Evolutionary conservation across 1,140 invertebrate genomes (phyloP).

Genomic region (Coelopa frigida): DNA sequence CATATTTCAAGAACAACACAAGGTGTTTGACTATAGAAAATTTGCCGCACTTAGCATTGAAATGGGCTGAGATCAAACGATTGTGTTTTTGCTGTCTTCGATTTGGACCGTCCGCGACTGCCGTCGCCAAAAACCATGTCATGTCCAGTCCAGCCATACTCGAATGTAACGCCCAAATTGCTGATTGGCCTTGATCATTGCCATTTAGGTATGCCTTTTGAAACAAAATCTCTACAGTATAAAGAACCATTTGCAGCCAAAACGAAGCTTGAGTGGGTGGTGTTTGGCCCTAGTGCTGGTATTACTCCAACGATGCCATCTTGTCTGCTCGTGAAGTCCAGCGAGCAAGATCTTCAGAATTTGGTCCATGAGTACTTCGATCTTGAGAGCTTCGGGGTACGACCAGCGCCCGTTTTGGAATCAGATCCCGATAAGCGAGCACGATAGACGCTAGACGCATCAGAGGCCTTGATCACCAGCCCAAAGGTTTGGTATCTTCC

Average conservation of each 20-base stretch:
- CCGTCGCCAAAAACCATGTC: no score
- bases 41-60: neutral
- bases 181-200: neutral
- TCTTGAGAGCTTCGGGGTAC: no score
- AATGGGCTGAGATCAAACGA: neutral
- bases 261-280: no score
- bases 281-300: no score
- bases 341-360: no score
- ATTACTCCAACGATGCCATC: no score
- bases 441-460: neutral
- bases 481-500: constrained; percentile 25
- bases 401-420: neutral
- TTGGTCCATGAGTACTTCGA: no score
- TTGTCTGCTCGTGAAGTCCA: no score
- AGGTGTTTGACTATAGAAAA: neutral
- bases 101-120: neutral
- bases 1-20: neutral
- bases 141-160: no score
- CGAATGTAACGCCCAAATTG: no score
- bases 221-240: neutral
- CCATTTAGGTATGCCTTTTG: neutral
- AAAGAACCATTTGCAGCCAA: no score
- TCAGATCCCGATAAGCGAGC: neutral
- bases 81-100: neutral
- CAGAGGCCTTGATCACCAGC: neutral